Percentiles rank a stretch among this genome's conserved stretches.
Evolutionary conservation across 2,888 invertebrate species (phyloP).

Genomic region (Pammene fasciana): DNA sequence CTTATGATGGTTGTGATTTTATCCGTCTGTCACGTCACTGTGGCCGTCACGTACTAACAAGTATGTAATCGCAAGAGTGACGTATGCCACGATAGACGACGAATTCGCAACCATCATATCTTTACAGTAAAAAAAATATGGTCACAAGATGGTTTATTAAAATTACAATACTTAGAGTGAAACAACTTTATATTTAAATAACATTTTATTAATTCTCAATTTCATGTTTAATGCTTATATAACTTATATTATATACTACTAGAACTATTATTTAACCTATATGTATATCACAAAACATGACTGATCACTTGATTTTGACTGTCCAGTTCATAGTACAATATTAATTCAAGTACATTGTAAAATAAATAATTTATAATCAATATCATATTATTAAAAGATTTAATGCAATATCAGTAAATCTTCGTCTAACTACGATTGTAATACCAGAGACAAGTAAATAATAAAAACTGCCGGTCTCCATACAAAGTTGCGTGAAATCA

Average conservation of each 20-base stretch:
- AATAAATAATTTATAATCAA: conserved; percentile 11
- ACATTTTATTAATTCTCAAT: conserved; percentile 69
- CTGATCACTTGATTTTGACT: conserved; percentile 57
- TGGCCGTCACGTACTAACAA: no score
- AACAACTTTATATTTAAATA: conserved; percentile 54
- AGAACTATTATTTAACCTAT: conserved; percentile 60
- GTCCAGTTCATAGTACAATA: conserved; percentile 31
- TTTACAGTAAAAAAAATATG: no score
- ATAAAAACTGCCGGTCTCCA: background rate
- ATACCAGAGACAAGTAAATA: background rate
- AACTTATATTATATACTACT: conserved; percentile 41
- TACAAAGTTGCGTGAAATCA: background rate
- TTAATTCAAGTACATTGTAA: conserved; percentile 28
- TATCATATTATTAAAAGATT: conserved; percentile 26
- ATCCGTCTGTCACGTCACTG: no score
- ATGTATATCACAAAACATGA: conserved; percentile 74
- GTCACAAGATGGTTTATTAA: no score
- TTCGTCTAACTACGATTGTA: conserved; percentile 5
- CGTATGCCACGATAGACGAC: no score
- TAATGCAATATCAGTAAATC: conserved; percentile 15
- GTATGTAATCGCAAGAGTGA: no score
- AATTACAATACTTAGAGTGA: conserved; percentile 28
- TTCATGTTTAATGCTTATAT: conserved; percentile 43
- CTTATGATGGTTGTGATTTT: no score
- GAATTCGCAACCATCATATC: no score